These are phyloP conservation scores for Heteropelma amictum DNA, from an alignment of 2,888 invertebrate genomes.

Conservation along the genomic window DNA sequence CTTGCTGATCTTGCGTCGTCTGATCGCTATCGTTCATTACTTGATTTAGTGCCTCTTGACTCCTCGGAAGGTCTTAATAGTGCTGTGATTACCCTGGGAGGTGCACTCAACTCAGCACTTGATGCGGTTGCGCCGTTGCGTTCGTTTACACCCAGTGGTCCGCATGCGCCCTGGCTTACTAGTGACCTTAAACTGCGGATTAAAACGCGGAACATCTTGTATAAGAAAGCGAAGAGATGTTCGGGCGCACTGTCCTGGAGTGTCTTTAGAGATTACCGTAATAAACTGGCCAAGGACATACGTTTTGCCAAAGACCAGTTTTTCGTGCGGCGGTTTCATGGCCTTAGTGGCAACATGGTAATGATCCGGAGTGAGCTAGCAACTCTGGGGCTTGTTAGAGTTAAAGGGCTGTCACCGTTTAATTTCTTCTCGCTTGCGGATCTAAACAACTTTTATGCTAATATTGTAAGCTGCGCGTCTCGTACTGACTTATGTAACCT, in stretches of 20 bases:
- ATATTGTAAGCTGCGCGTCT: too few species aligned
- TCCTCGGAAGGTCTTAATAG: not conserved
- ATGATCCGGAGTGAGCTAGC: too few species aligned
- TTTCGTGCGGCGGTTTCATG: too few species aligned
- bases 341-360: too few species aligned
- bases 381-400: too few species aligned
- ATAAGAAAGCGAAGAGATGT: constrained; percentile 3
- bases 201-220: not conserved
- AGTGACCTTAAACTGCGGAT: not conserved
- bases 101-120: not conserved
- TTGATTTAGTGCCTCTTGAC: too few species aligned
- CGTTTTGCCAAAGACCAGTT: not conserved
- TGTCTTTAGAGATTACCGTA: not conserved
- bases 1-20: not conserved
- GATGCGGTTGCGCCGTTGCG: not conserved
- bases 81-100: not conserved
- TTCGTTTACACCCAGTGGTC: not conserved
- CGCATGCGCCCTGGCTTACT: not conserved
- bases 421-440: too few species aligned
- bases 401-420: too few species aligned
- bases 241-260: not conserved
- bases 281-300: not conserved
- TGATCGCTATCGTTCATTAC: too few species aligned
- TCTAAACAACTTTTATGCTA: too few species aligned
- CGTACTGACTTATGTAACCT: not conserved